These are phyloP conservation scores for Sebastes melanostomus DNA, from an alignment of 2,797 vertebrate species.

Conservation along the genomic window DNA sequence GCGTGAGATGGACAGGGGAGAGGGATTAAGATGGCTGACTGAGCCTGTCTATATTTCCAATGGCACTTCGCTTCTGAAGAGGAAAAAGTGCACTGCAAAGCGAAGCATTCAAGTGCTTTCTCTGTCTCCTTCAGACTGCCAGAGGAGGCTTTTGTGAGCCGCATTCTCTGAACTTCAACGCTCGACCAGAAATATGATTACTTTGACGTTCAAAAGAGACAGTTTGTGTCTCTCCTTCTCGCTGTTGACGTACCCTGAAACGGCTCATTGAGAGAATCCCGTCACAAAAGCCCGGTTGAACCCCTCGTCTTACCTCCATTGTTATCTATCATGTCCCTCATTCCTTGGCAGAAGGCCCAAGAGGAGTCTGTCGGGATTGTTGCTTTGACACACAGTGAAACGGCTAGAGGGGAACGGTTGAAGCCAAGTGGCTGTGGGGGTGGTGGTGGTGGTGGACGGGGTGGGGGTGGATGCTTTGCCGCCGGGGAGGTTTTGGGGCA, in stretches of 20 bases:
- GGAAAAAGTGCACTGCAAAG: conserved; percentile 69
- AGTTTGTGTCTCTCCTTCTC: conserved; percentile 1
- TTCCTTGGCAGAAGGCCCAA: conserved; percentile 65
- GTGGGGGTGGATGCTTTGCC: conserved; percentile 25
- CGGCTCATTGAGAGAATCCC: conserved; percentile 40
- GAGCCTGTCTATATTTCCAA: conserved; percentile 81
- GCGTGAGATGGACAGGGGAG: conserved; percentile 76
- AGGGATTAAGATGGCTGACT: conserved; percentile 89
- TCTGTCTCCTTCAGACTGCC: conserved; percentile 48
- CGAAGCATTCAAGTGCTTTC: conserved; percentile 69
- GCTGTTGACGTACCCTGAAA: conserved; percentile 20
- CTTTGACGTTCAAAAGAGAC: neutral
- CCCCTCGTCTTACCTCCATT: conserved; percentile 40
- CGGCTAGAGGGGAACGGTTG: conserved; percentile 62
- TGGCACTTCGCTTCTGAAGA: conserved; percentile 76
- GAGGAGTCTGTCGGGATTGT: conserved; percentile 65
- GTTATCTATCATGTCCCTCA: conserved; percentile 70
- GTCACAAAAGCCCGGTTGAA: conserved; percentile 43
- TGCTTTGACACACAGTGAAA: conserved; percentile 73
- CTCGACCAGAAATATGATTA: conserved; percentile 46
- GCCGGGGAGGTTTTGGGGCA: conserved; percentile 46
- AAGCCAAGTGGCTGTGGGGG: conserved; percentile 64
- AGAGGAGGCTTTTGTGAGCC: conserved; percentile 38
- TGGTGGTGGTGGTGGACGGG: conserved; percentile 10
- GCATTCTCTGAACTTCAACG: conserved; percentile 32